Base-by-base conservation (phyloP, 2,113 vertebrate genomes). In the Collichthys lucidus region DNA sequence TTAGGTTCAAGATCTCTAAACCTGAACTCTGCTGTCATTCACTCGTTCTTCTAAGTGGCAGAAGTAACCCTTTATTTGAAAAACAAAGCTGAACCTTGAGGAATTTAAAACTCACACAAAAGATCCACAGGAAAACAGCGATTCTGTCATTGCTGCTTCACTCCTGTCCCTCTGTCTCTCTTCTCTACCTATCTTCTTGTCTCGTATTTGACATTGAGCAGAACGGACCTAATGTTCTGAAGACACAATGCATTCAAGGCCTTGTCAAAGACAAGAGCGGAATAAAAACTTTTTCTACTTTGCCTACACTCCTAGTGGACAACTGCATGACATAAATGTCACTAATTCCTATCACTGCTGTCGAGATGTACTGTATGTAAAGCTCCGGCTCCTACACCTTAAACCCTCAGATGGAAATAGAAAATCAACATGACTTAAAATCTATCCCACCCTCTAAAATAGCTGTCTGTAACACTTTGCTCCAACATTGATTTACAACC, bases 341-440 rank as follows among this genome's bases (percentile, higher is more conserved):
- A 50, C 17, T 35, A 5, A 29, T 17, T 61, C 31, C 5, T 46
- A 5, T 60, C 26, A 9, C 52, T 15, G 14, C 57, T 46, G 22
- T 24, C 42, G 19, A 4, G 9, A 55, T 9, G 19, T 10, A 10
- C 47, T 9, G 19, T 10, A 10, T 47, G 7, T 29, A 72, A 60
- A 46, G 14, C 44, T n/a, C 35, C 35, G 2, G 35, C 35, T 40
- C 35, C 7, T 40, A 40, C 35, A 60, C 22, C 11, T 59, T 12
- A 10, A 47, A 42, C 10, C 20, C 6, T 16, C 2, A 12, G 20
- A 64, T 5, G 26, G 49, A 79, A 66, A 69, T 6, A 44, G 71
- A 87, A 83, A 89, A 80, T 77, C 80, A 71, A 74, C 80, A 71
- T 12, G 44, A 77, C 40, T 70, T 74, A 47, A 64, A 77, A 71